Percentiles rank a stretch among this genome's conserved stretches.
Evolutionary conservation across 1,140 invertebrate species (phyloP).

Genomic region (Goniozus legneri): DNA sequence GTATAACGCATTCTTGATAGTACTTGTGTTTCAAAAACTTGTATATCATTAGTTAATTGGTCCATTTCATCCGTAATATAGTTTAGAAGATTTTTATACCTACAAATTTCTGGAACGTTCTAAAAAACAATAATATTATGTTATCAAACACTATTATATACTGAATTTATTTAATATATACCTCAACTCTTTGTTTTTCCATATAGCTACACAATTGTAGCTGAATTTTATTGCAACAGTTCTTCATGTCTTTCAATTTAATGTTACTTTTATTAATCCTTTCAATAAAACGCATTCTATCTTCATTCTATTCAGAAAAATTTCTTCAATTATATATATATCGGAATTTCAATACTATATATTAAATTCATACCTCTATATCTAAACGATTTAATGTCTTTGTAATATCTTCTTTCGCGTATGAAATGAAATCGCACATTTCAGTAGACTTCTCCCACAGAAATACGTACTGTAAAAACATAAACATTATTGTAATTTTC

Average conservation of each 20-base stretch:
- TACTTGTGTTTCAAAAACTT: slow-evolving; percentile 32
- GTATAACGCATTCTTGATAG: slow-evolving; percentile 3
- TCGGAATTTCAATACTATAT: too few species aligned
- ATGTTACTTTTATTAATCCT: slow-evolving; percentile 33
- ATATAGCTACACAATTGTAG: too few species aligned
- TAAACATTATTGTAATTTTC: slow-evolving; percentile 1
- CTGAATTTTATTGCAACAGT: slow-evolving; percentile 49
- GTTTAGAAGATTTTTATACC: slow-evolving; percentile 32
- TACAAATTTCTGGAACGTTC: slow-evolving; percentile 24
- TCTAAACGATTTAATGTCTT: slow-evolving; percentile 4
- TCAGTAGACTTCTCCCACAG: background rate
- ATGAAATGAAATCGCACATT: background rate
- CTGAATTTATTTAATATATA: slow-evolving; percentile 11
- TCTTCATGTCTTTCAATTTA: slow-evolving; percentile 45
- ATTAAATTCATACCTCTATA: too few species aligned
- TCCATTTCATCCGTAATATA: slow-evolving; percentile 42
- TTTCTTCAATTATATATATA: slow-evolving; percentile 34
- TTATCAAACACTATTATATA: too few species aligned
- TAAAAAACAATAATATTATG: too few species aligned
- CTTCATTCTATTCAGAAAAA: slow-evolving; percentile 35
- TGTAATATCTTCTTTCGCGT: background rate
- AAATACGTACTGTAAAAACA: background rate
- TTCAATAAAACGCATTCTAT: slow-evolving; percentile 33
- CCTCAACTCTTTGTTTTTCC: slow-evolving; percentile 29
- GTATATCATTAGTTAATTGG: slow-evolving; percentile 35